Evolutionary conservation across 2,797 vertebrate genomes (phyloP).

Genomic region (Phataginus tetradactyla): DNA sequence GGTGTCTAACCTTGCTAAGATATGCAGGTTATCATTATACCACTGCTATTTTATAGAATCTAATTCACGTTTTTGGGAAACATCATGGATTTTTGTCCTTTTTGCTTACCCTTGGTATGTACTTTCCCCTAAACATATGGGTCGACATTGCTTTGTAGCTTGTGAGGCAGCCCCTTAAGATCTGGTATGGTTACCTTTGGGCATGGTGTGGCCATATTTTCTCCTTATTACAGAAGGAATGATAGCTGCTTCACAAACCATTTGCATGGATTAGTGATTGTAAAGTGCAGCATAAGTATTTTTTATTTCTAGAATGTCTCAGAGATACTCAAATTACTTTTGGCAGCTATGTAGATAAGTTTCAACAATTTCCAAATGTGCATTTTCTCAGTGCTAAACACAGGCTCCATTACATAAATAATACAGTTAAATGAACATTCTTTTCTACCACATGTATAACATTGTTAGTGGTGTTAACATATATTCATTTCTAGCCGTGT

Average conservation of each 20-base stretch:
- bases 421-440: constrained; percentile 66
- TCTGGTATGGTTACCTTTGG: constrained; percentile 58
- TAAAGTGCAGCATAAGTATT: constrained; percentile 56
- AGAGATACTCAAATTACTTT: constrained; percentile 66
- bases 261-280: constrained; percentile 68
- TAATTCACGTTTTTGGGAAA: constrained; percentile 47
- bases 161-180: constrained; percentile 13
- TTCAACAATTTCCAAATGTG: constrained; percentile 69
- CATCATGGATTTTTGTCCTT: constrained; percentile 28
- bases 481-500: constrained; percentile 38
- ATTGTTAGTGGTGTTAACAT: constrained; percentile 34
- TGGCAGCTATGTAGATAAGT: constrained; percentile 65
- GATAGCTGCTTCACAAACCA: constrained; percentile 46
- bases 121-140: constrained; percentile 31
- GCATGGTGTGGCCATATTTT: constrained; percentile 51
- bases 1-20: background rate
- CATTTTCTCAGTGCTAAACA: constrained; percentile 57
- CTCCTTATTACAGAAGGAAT: constrained; percentile 55
- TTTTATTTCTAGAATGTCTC: constrained; percentile 72
- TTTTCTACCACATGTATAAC: constrained; percentile 60
- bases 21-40: background rate
- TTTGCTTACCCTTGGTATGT: constrained; percentile 22
- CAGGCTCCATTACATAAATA: constrained; percentile 59
- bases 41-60: background rate
- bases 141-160: constrained; percentile 25